Evolutionary conservation across 2,888 invertebrate species (phyloP).

Genomic region (Stegana nigrithorax): DNA sequence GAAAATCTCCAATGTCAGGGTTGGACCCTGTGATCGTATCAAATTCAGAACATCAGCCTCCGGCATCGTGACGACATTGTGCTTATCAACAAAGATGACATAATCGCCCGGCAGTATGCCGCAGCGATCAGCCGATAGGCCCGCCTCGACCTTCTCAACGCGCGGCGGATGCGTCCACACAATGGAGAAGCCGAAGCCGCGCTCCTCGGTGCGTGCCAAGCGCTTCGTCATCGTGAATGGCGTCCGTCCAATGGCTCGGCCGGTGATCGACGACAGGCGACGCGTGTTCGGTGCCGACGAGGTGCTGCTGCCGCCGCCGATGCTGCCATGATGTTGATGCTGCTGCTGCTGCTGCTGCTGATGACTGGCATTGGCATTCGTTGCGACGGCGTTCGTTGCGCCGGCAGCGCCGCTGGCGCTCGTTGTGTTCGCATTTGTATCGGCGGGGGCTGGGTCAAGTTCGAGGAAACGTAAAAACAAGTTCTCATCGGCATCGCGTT

Average conservation of each 20-base stretch:
- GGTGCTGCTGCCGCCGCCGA: constrained; percentile 61
- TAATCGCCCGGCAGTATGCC: constrained; percentile 87
- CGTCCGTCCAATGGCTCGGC: constrained; percentile 75
- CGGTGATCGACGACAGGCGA: constrained; percentile 48
- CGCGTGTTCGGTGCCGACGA: constrained; percentile 68
- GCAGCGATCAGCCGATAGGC: constrained; percentile 84
- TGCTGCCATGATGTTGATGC: constrained; percentile 60
- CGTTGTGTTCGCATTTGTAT: constrained; percentile 70
- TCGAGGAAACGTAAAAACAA: constrained; percentile 81
- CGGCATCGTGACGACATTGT: constrained; percentile 86
- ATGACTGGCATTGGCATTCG: too few relatives aligned
- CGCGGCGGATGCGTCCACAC: constrained; percentile 91
- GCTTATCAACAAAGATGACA: constrained; percentile 87
- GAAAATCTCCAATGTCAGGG: constrained; percentile 79
- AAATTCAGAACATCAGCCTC: constrained; percentile 77
- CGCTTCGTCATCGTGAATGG: constrained; percentile 85
- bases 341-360: constrained; percentile 31
- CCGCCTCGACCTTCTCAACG: constrained; percentile 85
- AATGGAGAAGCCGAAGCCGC: constrained; percentile 87
- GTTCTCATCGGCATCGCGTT: constrained; percentile 79
- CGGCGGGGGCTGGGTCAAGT: constrained; percentile 75
- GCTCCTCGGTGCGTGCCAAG: constrained; percentile 70
- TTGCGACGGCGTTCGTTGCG: background rate
- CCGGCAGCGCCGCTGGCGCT: background rate
- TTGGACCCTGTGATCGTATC: constrained; percentile 78